These are phyloP conservation scores for Spea bombifrons DNA, from an alignment of 2,113 vertebrate species.

Conservation along the genomic window DNA sequence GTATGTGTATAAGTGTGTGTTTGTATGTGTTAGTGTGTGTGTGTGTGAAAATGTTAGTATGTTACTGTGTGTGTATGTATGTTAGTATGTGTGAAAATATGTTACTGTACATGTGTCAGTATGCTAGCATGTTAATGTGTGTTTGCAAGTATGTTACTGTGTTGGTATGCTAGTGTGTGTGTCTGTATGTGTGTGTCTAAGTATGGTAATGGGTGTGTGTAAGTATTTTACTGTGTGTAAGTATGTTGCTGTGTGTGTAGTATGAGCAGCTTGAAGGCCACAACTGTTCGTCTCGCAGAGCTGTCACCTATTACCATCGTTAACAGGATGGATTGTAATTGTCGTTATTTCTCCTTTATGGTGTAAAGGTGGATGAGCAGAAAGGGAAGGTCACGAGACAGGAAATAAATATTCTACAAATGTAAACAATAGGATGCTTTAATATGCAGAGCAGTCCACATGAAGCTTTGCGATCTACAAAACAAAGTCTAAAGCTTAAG, in stretches of 20 bases:
- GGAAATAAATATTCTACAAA: no score
- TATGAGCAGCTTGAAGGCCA: not conserved
- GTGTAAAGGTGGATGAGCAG: no score
- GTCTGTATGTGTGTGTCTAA: not conserved
- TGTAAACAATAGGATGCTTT: no score
- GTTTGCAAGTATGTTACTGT: not conserved
- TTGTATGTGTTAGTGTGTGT: not conserved
- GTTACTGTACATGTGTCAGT: not conserved
- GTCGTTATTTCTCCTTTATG: no score
- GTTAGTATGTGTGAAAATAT: not conserved
- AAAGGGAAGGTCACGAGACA: no score
- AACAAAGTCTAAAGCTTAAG: no score
- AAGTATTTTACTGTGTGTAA: no score
- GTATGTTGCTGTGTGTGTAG: not conserved
- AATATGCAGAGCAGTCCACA: no score
- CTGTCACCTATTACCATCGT: no score
- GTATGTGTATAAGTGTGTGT: not conserved
- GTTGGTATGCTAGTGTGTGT: not conserved
- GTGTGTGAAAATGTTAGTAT: not conserved
- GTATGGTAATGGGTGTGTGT: not conserved
- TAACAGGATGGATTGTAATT: no score
- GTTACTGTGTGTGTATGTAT: not conserved
- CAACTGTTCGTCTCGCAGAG: no score
- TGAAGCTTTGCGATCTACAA: no score
- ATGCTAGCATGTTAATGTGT: not conserved